Evolutionary conservation across 2,888 invertebrate species (phyloP).

Genomic region (Himalopsyche japonica): DNA sequence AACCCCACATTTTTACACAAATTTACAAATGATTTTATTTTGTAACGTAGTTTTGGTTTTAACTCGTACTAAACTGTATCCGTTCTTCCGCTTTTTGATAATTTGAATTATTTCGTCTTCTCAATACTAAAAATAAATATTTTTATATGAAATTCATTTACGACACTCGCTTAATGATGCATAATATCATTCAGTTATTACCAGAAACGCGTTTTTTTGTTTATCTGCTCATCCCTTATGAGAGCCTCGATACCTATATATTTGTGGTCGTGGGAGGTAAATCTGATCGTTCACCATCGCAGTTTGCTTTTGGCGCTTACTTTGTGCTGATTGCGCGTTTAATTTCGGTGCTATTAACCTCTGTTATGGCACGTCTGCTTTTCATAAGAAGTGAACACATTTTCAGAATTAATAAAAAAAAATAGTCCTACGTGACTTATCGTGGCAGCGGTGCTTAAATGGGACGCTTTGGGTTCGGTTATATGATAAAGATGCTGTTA

Average conservation of each 20-base stretch:
- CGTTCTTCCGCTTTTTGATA: no score
- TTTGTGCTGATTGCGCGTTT: not conserved
- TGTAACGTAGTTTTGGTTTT: no score
- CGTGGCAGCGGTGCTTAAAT: not conserved
- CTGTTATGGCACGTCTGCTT: not conserved
- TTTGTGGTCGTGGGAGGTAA: not conserved
- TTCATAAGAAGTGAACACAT: not conserved
- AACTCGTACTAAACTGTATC: no score
- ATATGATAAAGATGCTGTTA: not conserved
- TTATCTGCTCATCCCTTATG: not conserved
- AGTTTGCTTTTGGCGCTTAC: conserved; percentile 1
- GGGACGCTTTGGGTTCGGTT: not conserved
- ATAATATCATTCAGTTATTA: no score
- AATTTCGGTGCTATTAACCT: not conserved
- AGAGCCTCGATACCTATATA: not conserved
- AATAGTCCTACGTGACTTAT: not conserved
- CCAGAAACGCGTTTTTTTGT: no score
- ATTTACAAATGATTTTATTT: no score
- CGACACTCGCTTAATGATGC: no score
- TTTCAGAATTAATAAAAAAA: not conserved
- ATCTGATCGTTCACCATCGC: not conserved
- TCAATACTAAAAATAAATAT: no score
- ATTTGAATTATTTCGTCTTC: no score
- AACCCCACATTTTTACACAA: no score
- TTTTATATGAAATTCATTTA: no score